These are phyloP conservation scores for Drosophila prostipennis DNA, from an alignment of 2,888 invertebrate genomes.

Conservation along the genomic window DNA sequence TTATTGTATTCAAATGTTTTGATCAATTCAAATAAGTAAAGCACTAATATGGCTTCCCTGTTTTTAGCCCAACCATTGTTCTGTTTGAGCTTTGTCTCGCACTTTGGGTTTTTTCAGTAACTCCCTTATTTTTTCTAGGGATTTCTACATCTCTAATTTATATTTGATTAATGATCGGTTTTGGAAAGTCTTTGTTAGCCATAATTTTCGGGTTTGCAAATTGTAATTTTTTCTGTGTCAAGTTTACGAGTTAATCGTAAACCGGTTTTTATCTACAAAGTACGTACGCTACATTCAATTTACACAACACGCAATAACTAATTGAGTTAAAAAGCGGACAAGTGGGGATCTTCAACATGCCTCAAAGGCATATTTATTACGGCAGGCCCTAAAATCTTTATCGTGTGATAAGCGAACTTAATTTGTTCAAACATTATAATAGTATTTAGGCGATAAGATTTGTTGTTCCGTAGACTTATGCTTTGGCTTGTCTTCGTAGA, in stretches of 20 bases:
- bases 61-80: background rate
- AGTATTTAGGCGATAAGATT: conserved; percentile 24
- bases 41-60: conserved; percentile 33
- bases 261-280: conserved; percentile 23
- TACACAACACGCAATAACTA: conserved; percentile 24
- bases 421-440: conserved; percentile 4
- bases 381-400: conserved; percentile 32
- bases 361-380: conserved; percentile 32
- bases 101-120: conserved; percentile 2
- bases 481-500: conserved; percentile 11
- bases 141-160: conserved; percentile 11
- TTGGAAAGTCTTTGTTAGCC: conserved; percentile 16
- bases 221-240: conserved; percentile 60
- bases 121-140: background rate
- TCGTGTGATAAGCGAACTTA: conserved; percentile 8
- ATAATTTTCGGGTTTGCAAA: conserved; percentile 20
- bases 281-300: conserved; percentile 11
- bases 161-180: conserved; percentile 34
- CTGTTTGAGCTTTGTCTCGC: background rate
- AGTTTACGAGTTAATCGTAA: conserved; percentile 27
- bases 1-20: conserved; percentile 54
- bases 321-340: conserved; percentile 5
- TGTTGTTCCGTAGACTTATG: conserved; percentile 14
- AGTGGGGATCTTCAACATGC: conserved; percentile 9
- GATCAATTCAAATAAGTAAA: background rate